Evolutionary conservation across 2,113 vertebrate genomes (phyloP).

Genomic region (Naja naja): DNA sequence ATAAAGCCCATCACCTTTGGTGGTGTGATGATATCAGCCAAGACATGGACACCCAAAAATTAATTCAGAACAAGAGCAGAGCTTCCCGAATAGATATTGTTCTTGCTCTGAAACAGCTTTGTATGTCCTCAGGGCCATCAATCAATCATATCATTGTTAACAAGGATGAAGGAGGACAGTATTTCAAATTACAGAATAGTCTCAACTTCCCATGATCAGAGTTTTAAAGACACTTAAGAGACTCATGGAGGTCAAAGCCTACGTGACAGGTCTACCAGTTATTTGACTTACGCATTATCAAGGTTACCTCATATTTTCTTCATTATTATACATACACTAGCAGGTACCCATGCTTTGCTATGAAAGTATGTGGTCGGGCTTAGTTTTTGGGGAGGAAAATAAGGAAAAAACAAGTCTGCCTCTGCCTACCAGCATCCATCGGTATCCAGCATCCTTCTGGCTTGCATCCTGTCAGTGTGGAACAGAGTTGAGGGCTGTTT

Average conservation of each 20-base stretch:
- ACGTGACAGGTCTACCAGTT: not conserved
- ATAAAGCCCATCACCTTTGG: not conserved
- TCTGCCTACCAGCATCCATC: no score
- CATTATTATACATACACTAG: not conserved
- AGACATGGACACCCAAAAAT: not conserved
- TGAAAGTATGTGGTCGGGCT: no score
- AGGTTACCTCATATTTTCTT: not conserved
- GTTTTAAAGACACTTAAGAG: not conserved
- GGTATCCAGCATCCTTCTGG: no score
- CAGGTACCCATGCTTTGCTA: no score
- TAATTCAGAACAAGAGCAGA: not conserved
- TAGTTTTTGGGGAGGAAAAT: no score
- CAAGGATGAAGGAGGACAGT: not conserved
- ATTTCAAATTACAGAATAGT: not conserved
- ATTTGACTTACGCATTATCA: not conserved
- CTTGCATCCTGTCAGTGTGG: no score
- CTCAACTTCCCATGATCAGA: not conserved
- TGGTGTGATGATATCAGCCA: not conserved
- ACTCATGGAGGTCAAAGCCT: not conserved
- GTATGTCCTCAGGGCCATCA: not conserved
- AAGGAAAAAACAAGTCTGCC: no score
- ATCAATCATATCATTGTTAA: not conserved
- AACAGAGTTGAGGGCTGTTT: no score
- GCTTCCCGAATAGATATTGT: not conserved
- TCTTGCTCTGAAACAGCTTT: not conserved